Percentiles rank a stretch among this genome's conserved stretches.
Conservation (phyloP, 2,888 invertebrate species). For the Chesias legatella region DNA sequence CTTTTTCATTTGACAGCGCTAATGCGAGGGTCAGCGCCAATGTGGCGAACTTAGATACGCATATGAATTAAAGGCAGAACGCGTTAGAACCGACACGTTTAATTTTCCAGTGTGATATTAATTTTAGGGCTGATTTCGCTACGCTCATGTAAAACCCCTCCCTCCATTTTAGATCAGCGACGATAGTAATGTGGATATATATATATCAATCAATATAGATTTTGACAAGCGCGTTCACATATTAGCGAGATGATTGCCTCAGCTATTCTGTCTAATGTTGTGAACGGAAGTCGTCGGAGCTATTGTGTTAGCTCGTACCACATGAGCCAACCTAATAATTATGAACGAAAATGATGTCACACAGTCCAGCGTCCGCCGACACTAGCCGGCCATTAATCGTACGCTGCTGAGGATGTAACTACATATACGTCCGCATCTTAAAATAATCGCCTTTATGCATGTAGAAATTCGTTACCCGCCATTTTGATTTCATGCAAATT, state of each 20-base stretch:
- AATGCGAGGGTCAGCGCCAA: constrained; percentile 46
- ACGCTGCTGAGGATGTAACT: constrained; percentile 21
- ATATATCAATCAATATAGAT: constrained; percentile 13
- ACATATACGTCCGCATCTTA: constrained; percentile 20
- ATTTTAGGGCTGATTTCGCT: constrained; percentile 61
- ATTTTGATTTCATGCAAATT: constrained; percentile 11
- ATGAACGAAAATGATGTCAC: constrained; percentile 32
- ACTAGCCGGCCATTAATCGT: constrained; percentile 28
- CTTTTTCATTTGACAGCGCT: constrained; percentile 43
- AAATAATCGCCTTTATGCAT: no score
- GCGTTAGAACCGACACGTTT: constrained; percentile 45
- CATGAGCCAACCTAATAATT: constrained; percentile 31
- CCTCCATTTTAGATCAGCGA: constrained; percentile 40
- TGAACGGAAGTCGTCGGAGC: constrained; percentile 26
- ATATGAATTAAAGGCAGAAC: constrained; percentile 41
- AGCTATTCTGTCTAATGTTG: constrained; percentile 19
- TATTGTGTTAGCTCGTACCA: constrained; percentile 25
- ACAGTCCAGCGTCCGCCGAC: constrained; percentile 27
- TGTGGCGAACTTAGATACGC: constrained; percentile 54
- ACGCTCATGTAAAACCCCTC: constrained; percentile 49
- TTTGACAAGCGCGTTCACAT: constrained; percentile 11
- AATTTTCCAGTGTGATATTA: constrained; percentile 63
- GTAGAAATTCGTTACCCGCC: constrained; percentile 13
- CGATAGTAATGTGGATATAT: constrained; percentile 55
- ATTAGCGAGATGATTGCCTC: constrained; percentile 13